A percentile compares a stretch with the other conserved stretches of the same genome.
phyloP scores from a whole-genome alignment of 2,113 vertebrate species.

The Xenus cinereus region DNA sequence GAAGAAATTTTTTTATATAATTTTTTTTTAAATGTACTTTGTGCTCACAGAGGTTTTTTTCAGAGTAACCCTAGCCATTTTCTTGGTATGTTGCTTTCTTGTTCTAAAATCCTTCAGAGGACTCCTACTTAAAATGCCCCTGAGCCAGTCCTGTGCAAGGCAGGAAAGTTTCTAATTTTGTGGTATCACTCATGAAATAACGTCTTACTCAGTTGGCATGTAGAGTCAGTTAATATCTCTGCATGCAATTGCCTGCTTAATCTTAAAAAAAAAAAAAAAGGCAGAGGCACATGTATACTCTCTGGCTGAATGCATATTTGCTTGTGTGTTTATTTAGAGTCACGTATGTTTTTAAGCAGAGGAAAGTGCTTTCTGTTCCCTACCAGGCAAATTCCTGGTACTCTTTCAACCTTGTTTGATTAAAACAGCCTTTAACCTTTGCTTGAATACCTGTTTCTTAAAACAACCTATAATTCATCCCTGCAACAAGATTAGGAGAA shows the following conservation, averaged over 20 bases:
- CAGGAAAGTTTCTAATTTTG: neutral
- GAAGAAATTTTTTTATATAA: neutral
- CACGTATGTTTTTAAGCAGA: neutral
- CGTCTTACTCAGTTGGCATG: neutral
- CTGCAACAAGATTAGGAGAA: conserved; percentile 20
- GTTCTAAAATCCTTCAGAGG: neutral
- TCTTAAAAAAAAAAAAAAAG: neutral
- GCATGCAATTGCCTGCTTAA: neutral
- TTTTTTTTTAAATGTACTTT: neutral
- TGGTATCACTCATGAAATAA: neutral
- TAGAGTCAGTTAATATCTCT: conserved; percentile 24
- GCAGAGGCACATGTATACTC: neutral
- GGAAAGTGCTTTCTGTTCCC: conserved; percentile 36
- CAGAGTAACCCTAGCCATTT: neutral
- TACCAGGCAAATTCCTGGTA: conserved; percentile 34
- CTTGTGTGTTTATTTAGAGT: neutral
- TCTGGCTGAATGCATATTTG: neutral
- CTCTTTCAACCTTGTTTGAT: conserved; percentile 56
- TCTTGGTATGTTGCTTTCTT: neutral
- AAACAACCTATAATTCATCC: conserved; percentile 30
- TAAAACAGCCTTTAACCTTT: conserved; percentile 52
- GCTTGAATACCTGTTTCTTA: conserved; percentile 31
- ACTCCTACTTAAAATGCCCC: neutral
- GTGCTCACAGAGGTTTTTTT: neutral
- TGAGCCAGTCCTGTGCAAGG: neutral